Conservation (phyloP, 2,797 vertebrate genomes). For the Scleropages formosus region DNA sequence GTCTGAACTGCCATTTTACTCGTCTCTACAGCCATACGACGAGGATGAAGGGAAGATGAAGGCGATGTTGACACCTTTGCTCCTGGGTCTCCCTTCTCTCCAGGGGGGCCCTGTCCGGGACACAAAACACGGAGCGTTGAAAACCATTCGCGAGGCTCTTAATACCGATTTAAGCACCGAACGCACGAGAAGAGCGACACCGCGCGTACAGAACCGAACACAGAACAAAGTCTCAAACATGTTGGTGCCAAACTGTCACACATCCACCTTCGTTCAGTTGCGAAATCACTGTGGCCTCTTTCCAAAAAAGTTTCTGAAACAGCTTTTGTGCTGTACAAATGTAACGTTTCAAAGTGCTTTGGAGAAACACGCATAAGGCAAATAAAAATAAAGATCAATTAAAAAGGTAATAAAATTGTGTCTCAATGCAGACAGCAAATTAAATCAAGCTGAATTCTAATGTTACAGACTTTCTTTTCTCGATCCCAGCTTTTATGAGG, state of each 20-base stretch:
- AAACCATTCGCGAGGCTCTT: not conserved
- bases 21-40: not conserved
- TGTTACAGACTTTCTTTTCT: too few relatives aligned
- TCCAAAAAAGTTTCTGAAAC: too few relatives aligned
- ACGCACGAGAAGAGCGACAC: not conserved
- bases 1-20: not conserved
- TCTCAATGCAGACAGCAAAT: too few relatives aligned
- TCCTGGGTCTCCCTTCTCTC: constrained; percentile 72
- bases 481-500: too few relatives aligned
- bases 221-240: not conserved
- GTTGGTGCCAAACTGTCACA: not conserved
- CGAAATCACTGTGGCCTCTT: too few relatives aligned
- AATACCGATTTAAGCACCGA: not conserved
- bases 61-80: constrained; percentile 68
- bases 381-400: too few relatives aligned
- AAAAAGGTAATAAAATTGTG: too few relatives aligned
- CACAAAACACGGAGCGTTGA: not conserved
- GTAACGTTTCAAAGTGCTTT: too few relatives aligned
- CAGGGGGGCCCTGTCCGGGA: constrained; percentile 65
- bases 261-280: not conserved
- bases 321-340: too few relatives aligned
- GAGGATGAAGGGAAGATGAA: not conserved
- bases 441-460: too few relatives aligned
- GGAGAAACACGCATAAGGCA: too few relatives aligned
- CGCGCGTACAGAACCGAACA: not conserved